Evolutionary conservation across 2,888 invertebrate species (phyloP), one percentile per base, ranked within the genome.

Genomic region (Xylocampa areola): DNA sequence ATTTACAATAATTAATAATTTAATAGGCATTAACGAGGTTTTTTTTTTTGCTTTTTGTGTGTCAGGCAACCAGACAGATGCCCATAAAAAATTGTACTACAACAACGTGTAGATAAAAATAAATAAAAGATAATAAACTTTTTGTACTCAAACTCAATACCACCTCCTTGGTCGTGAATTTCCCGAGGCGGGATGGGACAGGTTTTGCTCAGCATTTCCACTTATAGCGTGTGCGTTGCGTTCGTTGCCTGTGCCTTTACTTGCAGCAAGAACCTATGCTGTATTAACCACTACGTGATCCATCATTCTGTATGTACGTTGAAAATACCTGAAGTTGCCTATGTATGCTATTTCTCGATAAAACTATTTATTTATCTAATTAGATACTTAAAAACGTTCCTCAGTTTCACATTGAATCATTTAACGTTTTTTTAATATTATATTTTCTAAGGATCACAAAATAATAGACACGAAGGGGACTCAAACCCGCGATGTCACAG

Each of bases 171-270:
- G 64, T 82, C 73, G 76, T 79, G 80, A 80, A 80, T 88, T 87
- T 87, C 85, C 82, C 74, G 79, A 75, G 81, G 76, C 83, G 64
- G 77, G 71, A 79, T 79, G 67, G 72, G 82, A 88, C 91, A 80
- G 87, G 90, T 89, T 90, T 70, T 85, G 71, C 68, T 73, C 79
- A 81, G 76, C 81, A 86, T 89, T 88, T 87, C 90, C 87, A 84
- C 85, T 63, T 90, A 89, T 68, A 88, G 78, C 74, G 70, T 81
- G 79, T 77, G 81, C 82, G 80, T 80, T 81, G 82, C 61, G 53
- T 45, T 57, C 29, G 41, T 53, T 64, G 58, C 41, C 23, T 37
- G 17, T 16, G 41, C 39, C 41, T 57, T n/a, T 44, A 37, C 79
- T 64, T 73, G 80, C 80, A 78, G 67, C 68, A 74, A 75, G 69